These are phyloP conservation scores for Allophyes oxyacanthae DNA, from an alignment of 2,888 invertebrate genomes.

Conservation along the genomic window DNA sequence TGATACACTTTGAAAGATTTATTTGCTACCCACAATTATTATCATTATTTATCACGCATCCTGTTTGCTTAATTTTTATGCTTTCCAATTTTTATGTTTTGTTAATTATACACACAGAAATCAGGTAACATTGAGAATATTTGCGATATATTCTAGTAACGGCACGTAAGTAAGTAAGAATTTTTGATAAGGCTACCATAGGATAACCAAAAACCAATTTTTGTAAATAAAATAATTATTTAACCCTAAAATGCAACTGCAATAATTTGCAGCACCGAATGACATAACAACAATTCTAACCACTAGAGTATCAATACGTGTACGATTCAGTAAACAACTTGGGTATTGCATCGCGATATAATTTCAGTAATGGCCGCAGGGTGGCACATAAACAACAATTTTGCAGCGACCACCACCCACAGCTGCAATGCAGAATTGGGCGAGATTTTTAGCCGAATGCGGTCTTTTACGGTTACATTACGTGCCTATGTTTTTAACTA, in stretches of 20 bases:
- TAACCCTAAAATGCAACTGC: too few relatives aligned
- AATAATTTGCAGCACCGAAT: neutral
- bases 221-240: too few relatives aligned
- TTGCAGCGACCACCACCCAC: slow-evolving; percentile 53
- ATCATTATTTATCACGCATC: slow-evolving; percentile 32
- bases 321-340: slow-evolving; percentile 46
- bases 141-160: too few relatives aligned
- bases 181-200: too few relatives aligned
- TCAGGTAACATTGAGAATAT: too few relatives aligned
- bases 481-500: slow-evolving; percentile 24
- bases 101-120: neutral
- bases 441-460: slow-evolving; percentile 55
- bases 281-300: slow-evolving; percentile 1
- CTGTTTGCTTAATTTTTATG: slow-evolving; percentile 10
- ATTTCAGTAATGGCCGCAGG: slow-evolving; percentile 53
- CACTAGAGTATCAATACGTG: slow-evolving; percentile 11
- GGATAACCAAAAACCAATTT: too few relatives aligned
- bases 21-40: slow-evolving; percentile 4
- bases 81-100: slow-evolving; percentile 3
- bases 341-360: slow-evolving; percentile 53
- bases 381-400: slow-evolving; percentile 68
- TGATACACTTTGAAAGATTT: slow-evolving; percentile 14
- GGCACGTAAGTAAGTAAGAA: too few relatives aligned
- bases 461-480: slow-evolving; percentile 45
- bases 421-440: slow-evolving; percentile 59